Conservation (phyloP, 2,113 vertebrate species). For the Xenus cinereus region DNA sequence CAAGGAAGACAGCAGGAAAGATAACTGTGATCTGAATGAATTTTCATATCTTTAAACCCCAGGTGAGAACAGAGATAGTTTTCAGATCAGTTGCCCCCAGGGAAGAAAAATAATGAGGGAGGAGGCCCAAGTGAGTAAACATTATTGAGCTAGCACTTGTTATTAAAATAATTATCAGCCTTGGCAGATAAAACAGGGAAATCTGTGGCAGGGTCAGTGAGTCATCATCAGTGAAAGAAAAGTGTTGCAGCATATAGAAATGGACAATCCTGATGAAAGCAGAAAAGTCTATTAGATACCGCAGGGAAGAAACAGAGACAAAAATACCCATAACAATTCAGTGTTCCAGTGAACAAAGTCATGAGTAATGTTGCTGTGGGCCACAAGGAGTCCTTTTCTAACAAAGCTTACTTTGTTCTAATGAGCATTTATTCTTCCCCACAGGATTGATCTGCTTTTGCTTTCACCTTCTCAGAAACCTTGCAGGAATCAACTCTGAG, state of each 20-base stretch:
- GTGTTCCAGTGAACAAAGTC: not conserved
- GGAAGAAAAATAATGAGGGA: slow-evolving; percentile 57
- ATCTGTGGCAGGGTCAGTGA: not conserved
- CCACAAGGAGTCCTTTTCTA: not conserved
- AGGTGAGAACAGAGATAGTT: not conserved
- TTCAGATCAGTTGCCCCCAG: not conserved
- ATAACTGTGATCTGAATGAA: slow-evolving; percentile 4
- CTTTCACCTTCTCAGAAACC: not conserved
- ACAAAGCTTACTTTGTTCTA: not conserved
- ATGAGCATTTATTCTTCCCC: not conserved
- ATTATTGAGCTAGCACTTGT: slow-evolving; percentile 29
- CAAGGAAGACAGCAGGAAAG: not conserved
- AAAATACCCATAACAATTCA: not conserved
- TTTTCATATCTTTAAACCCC: not conserved
- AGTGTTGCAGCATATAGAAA: not conserved
- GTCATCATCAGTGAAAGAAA: not conserved
- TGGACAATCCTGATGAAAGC: not conserved
- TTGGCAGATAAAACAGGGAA: slow-evolving; percentile 19
- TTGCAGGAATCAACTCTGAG: not conserved
- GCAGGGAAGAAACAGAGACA: not conserved
- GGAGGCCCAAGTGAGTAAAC: not conserved
- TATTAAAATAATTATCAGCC: slow-evolving; percentile 48
- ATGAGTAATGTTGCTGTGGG: not conserved
- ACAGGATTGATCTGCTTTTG: not conserved
- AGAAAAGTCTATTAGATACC: not conserved